A percentile compares a stretch with the other conserved stretches of the same genome.
Conservation (phyloP, 2,888 invertebrate genomes). For the Apamea epomidion region DNA sequence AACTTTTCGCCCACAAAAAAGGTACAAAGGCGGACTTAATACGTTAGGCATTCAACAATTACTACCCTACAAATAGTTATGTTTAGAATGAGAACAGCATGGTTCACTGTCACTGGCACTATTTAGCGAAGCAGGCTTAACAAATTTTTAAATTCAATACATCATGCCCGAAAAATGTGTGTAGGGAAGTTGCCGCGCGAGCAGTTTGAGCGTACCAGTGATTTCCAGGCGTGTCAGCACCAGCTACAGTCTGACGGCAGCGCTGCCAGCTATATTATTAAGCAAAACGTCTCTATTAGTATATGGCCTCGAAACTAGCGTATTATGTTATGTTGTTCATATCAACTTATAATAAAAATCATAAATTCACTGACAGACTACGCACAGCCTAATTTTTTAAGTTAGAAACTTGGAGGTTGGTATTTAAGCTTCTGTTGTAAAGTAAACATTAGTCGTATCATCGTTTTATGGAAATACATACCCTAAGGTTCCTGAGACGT, state of each 20-base stretch:
- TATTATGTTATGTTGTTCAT: neutral
- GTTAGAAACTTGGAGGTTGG: neutral
- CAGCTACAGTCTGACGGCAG: slow-evolving; percentile 58
- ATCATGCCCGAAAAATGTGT: slow-evolving; percentile 33
- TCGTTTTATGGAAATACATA: neutral
- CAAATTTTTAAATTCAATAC: slow-evolving; percentile 16
- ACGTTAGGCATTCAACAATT: neutral
- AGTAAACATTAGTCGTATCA: neutral
- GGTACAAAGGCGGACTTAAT: too few species aligned
- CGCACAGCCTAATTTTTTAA: neutral
- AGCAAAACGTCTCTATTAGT: slow-evolving; percentile 62
- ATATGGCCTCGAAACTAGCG: slow-evolving; percentile 40
- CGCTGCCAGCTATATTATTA: slow-evolving; percentile 61
- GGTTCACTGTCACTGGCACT: neutral
- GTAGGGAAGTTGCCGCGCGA: slow-evolving; percentile 42
- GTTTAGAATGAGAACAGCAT: neutral
- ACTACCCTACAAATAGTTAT: neutral
- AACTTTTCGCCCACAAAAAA: too few species aligned
- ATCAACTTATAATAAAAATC: neutral
- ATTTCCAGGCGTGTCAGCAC: slow-evolving; percentile 61
- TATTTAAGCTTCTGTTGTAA: neutral
- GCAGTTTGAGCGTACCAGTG: slow-evolving; percentile 63
- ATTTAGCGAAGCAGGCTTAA: neutral
- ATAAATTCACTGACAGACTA: neutral
- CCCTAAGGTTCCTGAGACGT: neutral